Conservation (phyloP, 2,888 invertebrate genomes). For the Creontiades dilutus region DNA sequence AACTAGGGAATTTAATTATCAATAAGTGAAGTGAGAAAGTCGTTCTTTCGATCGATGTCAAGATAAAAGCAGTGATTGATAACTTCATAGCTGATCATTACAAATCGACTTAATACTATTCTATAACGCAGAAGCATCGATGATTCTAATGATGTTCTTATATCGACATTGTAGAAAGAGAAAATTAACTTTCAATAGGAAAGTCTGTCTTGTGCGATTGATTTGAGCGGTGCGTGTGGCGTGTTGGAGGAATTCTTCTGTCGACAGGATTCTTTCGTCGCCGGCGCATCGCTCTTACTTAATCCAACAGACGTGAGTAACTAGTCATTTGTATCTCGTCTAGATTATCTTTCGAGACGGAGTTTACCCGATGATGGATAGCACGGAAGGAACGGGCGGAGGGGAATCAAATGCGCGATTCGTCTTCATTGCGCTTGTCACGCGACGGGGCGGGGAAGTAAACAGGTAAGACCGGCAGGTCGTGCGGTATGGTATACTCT, state of each 20-base stretch:
- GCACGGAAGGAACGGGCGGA: neutral
- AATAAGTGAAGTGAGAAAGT: too few species aligned
- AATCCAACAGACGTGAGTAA: slow-evolving; percentile 25
- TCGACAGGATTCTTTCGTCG: slow-evolving; percentile 17
- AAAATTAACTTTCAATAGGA: too few species aligned
- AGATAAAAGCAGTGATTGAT: too few species aligned
- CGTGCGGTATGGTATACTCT: slow-evolving; percentile 21
- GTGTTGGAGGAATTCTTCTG: slow-evolving; percentile 1
- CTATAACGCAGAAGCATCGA: too few species aligned
- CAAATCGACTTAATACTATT: too few species aligned
- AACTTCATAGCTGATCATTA: too few species aligned
- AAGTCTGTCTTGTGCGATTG: neutral
- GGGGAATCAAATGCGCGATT: slow-evolving; percentile 31
- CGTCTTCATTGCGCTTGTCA: slow-evolving; percentile 39
- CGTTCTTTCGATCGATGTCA: too few species aligned
- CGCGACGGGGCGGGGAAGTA: slow-evolving; percentile 23
- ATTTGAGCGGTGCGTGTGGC: slow-evolving; percentile 9
- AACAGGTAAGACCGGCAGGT: slow-evolving; percentile 11
- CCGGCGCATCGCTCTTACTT: slow-evolving; percentile 32
- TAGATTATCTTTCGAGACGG: slow-evolving; percentile 26
- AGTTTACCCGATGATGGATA: slow-evolving; percentile 42
- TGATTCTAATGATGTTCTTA: too few species aligned
- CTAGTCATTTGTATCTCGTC: slow-evolving; percentile 39
- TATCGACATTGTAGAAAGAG: too few species aligned
- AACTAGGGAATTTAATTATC: too few species aligned